A percentile compares a stretch with the other conserved stretches of the same genome.
Evolutionary conservation across 1,140 invertebrate species (phyloP).

Genomic region (Drosophila baimaii): DNA sequence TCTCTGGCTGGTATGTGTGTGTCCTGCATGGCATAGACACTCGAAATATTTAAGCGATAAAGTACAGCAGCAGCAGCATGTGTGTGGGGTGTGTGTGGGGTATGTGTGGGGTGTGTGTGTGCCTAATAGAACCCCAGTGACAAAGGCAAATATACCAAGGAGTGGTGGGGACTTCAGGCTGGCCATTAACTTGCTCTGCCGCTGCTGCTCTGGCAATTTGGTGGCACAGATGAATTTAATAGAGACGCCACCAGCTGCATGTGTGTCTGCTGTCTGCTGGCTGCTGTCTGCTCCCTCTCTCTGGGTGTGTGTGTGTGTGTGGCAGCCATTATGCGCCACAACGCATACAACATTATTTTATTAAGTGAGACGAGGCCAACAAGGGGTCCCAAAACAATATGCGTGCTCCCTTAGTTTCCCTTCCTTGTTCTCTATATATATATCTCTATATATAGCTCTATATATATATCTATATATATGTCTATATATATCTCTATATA

Average conservation of each 20-base stretch:
- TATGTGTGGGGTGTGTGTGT: conserved; percentile 35
- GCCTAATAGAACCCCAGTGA: conserved; percentile 78
- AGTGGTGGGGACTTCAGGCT: conserved; percentile 15
- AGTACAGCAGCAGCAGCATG: conserved; percentile 42
- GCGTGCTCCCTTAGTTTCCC: conserved; percentile 17
- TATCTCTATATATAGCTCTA: background rate
- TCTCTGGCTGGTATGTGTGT: conserved; percentile 55
- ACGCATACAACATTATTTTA: conserved; percentile 76
- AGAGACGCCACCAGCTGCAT: conserved; percentile 68
- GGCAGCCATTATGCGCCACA: conserved; percentile 65
- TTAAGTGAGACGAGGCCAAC: conserved; percentile 63
- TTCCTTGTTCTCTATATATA: too few relatives aligned
- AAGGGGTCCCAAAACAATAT: conserved; percentile 50
- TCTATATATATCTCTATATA: too few relatives aligned
- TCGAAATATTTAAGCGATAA: conserved; percentile 80
- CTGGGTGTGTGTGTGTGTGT: conserved; percentile 10
- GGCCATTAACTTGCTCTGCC: conserved; percentile 70
- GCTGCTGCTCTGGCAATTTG: conserved; percentile 53
- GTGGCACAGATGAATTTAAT: conserved; percentile 72
- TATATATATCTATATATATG: too few relatives aligned
- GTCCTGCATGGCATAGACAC: conserved; percentile 67
- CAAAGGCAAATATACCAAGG: conserved; percentile 51
- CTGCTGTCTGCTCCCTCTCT: conserved; percentile 7
- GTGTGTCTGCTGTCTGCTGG: conserved; percentile 2
- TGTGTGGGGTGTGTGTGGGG: conserved; percentile 12